These are phyloP conservation scores for Leucopsar rothschildi DNA, from an alignment of 2,113 vertebrate species.

Conservation along the genomic window DNA sequence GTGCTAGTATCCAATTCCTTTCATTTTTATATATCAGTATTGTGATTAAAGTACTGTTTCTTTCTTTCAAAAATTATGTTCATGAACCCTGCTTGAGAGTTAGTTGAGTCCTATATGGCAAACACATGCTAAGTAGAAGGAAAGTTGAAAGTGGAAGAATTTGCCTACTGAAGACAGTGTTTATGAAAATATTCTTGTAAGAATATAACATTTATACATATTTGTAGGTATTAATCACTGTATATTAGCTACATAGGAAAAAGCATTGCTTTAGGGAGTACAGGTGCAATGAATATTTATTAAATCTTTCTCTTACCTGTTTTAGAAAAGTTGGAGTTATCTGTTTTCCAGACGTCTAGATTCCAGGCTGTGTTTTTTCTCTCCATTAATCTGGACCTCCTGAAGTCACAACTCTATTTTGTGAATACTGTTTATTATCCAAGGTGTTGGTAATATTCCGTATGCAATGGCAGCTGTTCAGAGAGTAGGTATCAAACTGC, in stretches of 20 bases:
- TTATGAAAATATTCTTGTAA: neutral
- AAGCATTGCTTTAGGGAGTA: neutral
- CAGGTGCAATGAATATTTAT: neutral
- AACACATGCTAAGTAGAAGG: neutral
- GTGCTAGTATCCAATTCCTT: neutral
- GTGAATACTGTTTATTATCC: neutral
- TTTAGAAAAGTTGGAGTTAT: constrained; percentile 15
- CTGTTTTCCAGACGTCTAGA: neutral
- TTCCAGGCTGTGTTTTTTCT: neutral
- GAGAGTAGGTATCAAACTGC: neutral
- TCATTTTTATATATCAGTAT: neutral
- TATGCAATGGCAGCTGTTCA: neutral
- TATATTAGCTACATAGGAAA: neutral
- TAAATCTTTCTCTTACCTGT: constrained; percentile 49
- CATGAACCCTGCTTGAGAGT: neutral
- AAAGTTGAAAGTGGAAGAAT: neutral
- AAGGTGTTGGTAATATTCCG: neutral
- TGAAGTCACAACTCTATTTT: neutral
- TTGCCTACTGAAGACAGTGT: neutral
- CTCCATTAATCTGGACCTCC: constrained; percentile 14
- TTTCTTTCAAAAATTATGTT: neutral
- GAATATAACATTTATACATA: neutral
- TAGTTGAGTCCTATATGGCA: neutral
- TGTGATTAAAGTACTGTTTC: neutral
- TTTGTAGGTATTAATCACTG: neutral